These are phyloP conservation scores for Nettapus auritus DNA, from an alignment of 2,113 vertebrate genomes.

Conservation along the genomic window DNA sequence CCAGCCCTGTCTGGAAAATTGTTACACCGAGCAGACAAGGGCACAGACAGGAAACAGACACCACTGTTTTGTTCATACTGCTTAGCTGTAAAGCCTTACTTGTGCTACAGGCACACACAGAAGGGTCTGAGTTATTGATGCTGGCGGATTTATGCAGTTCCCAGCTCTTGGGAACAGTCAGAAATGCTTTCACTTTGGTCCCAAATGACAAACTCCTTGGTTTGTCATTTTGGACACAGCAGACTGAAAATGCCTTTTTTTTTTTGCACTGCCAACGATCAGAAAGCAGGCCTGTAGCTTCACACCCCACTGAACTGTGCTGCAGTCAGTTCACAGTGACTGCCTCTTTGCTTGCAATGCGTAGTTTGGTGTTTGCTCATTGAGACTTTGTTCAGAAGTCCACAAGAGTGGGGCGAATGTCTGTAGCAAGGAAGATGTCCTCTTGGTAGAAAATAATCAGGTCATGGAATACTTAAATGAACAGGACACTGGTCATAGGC, in stretches of 20 bases:
- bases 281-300: not conserved
- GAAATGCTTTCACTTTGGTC: not conserved
- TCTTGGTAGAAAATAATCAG: not conserved
- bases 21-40: not conserved
- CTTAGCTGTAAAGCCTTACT: not conserved
- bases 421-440: not conserved
- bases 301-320: not conserved
- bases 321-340: not conserved
- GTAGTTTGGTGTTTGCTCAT: not conserved
- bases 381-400: not conserved
- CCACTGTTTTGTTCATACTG: not conserved
- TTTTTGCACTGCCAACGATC: not conserved
- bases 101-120: not conserved
- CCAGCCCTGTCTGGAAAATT: not conserved
- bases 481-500: not conserved
- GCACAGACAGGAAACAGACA: not conserved
- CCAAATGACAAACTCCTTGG: not conserved
- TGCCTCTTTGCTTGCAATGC: not conserved
- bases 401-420: fast-evolving
- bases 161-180: not conserved
- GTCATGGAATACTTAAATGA: not conserved
- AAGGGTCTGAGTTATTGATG: not conserved
- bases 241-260: not conserved
- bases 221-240: not conserved
- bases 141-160: not conserved